phyloP scores from a whole-genome alignment of 2,797 vertebrate genomes.

The Pygocentrus nattereri region DNA sequence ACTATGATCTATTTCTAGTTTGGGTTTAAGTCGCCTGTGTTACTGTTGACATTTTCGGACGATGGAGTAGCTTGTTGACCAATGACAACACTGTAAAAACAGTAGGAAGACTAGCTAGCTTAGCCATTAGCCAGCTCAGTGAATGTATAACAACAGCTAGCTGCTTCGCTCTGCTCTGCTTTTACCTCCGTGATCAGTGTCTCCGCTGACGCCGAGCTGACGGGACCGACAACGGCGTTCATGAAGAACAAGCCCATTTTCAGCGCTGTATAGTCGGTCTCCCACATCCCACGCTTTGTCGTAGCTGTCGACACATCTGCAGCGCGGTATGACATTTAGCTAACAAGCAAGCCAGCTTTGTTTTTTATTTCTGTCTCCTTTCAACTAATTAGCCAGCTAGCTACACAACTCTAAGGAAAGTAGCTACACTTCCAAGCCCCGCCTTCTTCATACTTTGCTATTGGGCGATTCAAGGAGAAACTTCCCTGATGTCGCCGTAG shows the following conservation, averaged over 20 bases:
- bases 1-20: not conserved
- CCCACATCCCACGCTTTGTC: slow-evolving; percentile 50
- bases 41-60: not conserved
- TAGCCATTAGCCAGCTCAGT: not conserved
- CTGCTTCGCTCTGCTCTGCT: not conserved
- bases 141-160: not conserved
- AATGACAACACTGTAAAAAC: not conserved
- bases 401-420: slow-evolving; percentile 53
- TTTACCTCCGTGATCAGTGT: slow-evolving; percentile 63
- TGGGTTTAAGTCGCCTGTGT: not conserved
- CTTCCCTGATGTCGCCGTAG: not conserved
- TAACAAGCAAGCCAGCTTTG: slow-evolving; percentile 46
- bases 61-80: not conserved
- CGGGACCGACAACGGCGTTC: slow-evolving; percentile 54
- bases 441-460: slow-evolving; percentile 43
- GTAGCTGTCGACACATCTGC: slow-evolving; percentile 54
- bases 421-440: slow-evolving; percentile 16
- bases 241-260: slow-evolving; percentile 62
- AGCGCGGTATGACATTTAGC: slow-evolving; percentile 49
- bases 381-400: slow-evolving; percentile 49
- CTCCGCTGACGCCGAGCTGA: slow-evolving; percentile 57
- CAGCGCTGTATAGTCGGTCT: slow-evolving; percentile 41
- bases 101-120: not conserved
- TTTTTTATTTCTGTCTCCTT: slow-evolving; percentile 47
- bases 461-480: slow-evolving; percentile 63